A percentile compares a stretch with the other conserved stretches of the same genome.
Evolutionary conservation across 1,140 invertebrate species (phyloP).

Genomic region (Metaphire vulgaris): DNA sequence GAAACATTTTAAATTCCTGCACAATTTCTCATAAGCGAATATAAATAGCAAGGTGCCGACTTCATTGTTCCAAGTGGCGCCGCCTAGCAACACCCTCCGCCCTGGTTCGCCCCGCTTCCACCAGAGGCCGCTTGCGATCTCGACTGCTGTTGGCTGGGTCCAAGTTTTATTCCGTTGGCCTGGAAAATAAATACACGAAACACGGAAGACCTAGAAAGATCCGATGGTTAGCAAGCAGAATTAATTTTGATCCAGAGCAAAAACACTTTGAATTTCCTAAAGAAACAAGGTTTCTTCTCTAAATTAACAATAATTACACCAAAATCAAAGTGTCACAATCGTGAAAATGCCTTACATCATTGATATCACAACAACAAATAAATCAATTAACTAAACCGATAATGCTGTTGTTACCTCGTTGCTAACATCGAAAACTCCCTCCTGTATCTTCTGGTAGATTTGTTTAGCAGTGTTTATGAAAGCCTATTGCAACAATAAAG

Average conservation of each 20-base stretch:
- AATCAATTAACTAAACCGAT: too few species aligned
- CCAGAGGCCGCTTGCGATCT: neutral
- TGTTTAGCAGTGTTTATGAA: conserved; percentile 99
- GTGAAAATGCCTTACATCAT: neutral
- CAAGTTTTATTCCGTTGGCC: conserved; percentile 26
- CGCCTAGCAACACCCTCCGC: conserved; percentile 16
- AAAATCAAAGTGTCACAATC: neutral
- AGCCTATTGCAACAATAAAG: conserved; percentile 57
- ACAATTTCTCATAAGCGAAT: too few species aligned
- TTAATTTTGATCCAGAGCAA: too few species aligned
- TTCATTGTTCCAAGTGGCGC: too few species aligned
- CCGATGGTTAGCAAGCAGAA: too few species aligned
- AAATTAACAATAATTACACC: neutral
- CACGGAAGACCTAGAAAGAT: too few species aligned
- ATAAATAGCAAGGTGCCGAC: too few species aligned
- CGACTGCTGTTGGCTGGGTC: conserved; percentile 10
- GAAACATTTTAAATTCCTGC: too few species aligned
- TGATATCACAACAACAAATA: too few species aligned
- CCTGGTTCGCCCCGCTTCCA: conserved; percentile 2
- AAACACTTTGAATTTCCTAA: neutral
- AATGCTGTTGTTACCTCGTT: conserved; percentile 74
- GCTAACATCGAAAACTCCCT: conserved; percentile 99
- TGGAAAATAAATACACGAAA: too few species aligned
- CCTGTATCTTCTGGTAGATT: conserved; percentile 99
- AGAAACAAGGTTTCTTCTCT: neutral